Evolutionary conservation across 1,140 invertebrate species (phyloP), one percentile per base, ranked within the genome.

Genomic region (Spodoptera litura): DNA sequence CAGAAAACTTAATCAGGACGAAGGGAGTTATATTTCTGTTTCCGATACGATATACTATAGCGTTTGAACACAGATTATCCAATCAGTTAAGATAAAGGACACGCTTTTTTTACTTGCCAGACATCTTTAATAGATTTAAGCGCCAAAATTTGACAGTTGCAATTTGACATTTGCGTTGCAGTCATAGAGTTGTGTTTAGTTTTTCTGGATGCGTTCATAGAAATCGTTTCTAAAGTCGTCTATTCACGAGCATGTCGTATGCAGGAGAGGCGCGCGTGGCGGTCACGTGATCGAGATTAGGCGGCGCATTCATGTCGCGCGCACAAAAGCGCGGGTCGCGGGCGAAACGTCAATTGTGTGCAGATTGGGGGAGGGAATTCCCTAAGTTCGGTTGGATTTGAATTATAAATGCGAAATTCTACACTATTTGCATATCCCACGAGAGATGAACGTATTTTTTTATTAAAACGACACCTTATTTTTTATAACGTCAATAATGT

Each of bases 41-140:
- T 94, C 91, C 93, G 91, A 93, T 94, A 93, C 91, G 88, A 87
- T 88, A 92, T 93, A 93, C 87, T 90, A 92, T 93, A 90, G 82
- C 91, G 83, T 94, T 94, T 93, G 93, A 94, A 87, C 84, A 92
- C 90, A 94, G 93, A 94, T 94, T 94, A 94, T 92, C 93, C 92
- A 94, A 94, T 94, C 93, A 93, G 93, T 93, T 93, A 93, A 92
- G 92, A 93, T 94, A 94, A 93, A 92, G 90, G 91, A 90, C 91
- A 92, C 90, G 91, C 90, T 93, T 94, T 94, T 94, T 93, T 93
- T 87, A 82, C 55, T 59, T 25, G 20, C 12, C 73, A 61, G 77
- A 61, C 83, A 79, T 86, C 83, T 81, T 38, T 55, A 62, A 82
- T 81, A 0, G 85, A 15, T 35, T 74, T 88, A 89, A 84, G 62